Evolutionary conservation across 2,888 invertebrate species (phyloP).

Genomic region (Nasonovia ribisnigri): DNA sequence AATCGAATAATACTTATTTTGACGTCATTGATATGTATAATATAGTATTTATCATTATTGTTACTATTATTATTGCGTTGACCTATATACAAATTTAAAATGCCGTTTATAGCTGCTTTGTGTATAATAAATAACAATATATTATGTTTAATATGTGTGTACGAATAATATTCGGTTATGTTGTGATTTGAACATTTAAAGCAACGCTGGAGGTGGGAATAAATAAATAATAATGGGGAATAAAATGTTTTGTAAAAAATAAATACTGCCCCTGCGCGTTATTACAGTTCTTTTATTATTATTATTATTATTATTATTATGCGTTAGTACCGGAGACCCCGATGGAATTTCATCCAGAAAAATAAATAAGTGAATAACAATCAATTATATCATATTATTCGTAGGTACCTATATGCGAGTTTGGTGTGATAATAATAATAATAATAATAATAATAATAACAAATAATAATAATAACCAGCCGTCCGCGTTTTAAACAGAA

Average conservation of each 20-base stretch:
- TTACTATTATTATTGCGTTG: not conserved
- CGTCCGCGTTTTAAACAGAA: conserved; percentile 23
- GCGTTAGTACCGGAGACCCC: not conserved
- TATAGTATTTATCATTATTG: not conserved
- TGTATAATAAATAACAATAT: not conserved
- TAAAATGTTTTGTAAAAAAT: not conserved
- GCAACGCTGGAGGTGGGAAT: not conserved
- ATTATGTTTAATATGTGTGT: not conserved
- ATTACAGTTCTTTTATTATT: conserved; percentile 20
- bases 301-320: conserved; percentile 17
- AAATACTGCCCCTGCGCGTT: not conserved
- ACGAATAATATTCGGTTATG: conserved; percentile 18
- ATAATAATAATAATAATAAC: conserved; percentile 27
- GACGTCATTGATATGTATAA: not conserved
- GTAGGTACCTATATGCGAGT: not conserved
- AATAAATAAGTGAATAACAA: conserved; percentile 22
- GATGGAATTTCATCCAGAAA: conserved; percentile 37
- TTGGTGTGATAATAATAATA: conserved; percentile 24
- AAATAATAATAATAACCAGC: conserved; percentile 21
- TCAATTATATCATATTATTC: conserved; percentile 7
- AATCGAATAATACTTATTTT: not conserved
- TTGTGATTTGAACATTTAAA: conserved; percentile 22
- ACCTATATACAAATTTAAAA: not conserved
- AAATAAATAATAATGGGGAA: not conserved
- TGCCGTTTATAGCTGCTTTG: not conserved